Evolutionary conservation across 2,888 invertebrate species (phyloP).

Genomic region (Eupithecia pulchellata): DNA sequence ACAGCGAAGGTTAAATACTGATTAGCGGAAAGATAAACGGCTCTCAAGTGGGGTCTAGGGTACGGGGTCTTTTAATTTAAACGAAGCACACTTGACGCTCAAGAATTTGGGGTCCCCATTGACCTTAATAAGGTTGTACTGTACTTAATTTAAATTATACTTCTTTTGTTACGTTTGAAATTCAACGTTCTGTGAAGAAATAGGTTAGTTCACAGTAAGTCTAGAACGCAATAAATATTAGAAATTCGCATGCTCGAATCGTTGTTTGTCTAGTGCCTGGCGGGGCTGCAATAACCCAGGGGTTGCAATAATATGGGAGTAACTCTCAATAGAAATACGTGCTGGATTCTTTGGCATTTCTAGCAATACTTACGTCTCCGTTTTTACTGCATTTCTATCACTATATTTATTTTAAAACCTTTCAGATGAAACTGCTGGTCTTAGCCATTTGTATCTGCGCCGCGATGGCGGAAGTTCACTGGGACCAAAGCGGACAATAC

Average conservation of each 20-base stretch:
- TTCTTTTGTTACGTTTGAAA: slow-evolving; percentile 17
- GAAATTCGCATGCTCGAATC: slow-evolving; percentile 2
- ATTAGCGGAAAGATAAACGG: slow-evolving; percentile 40
- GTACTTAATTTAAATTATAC: slow-evolving; percentile 40
- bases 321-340: not conserved
- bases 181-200: not conserved
- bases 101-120: slow-evolving; percentile 30
- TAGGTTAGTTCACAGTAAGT: not conserved
- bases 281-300: not conserved
- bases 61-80: slow-evolving; percentile 40
- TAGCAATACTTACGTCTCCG: no score
- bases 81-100: slow-evolving; percentile 38
- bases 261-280: not conserved
- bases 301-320: not conserved
- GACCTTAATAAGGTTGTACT: slow-evolving; percentile 34
- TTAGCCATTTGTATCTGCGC: slow-evolving; percentile 41
- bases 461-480: slow-evolving; percentile 42
- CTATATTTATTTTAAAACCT: slow-evolving; percentile 5
- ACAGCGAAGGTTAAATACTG: slow-evolving; percentile 39
- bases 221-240: slow-evolving; percentile 1
- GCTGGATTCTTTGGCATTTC: not conserved
- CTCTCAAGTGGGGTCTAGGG: slow-evolving; percentile 34
- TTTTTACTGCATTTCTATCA: not conserved
- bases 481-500: slow-evolving; percentile 48
- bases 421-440: slow-evolving; percentile 53